Base-by-base conservation (phyloP, 2,888 invertebrate species). In the Volucella inflata region DNA sequence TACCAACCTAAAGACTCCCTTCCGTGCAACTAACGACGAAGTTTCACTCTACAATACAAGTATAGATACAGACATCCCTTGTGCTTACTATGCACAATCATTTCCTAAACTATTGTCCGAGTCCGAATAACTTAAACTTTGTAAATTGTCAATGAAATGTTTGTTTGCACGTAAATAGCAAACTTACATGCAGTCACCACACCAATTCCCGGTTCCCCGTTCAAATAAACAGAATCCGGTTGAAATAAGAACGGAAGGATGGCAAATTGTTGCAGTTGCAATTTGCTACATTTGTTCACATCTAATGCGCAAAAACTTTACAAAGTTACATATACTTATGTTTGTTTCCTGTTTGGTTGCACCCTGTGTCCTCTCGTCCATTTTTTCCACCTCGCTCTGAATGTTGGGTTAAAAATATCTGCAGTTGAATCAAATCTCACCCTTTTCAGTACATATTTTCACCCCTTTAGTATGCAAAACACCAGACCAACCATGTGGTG, bases 111-210 rank as follows among this genome's bases (percentile, higher is more conserved):
- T 79, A 65, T 83, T 79, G 74, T 74, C 16, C 70, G 70, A 75
- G 79, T 75, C 79, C 79, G 74, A 79, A 79, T 84, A 70, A 75
- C 68, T 84, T 65, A 75, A 84, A 84, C 84, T 84, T 84, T 79
- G 64, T 70, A 84, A 84, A 84, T 84, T 84, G 84, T 84, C 84
- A 84, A 84, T 84, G 75, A 79, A 84, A 84, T 80, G 84, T 71
- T 75, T 84, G 84, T 74, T 84, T 79, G 74, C 65, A 79, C 70
- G 80, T 84, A 84, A 79, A 83, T 62, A 79, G 67, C 62, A 83
- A 83, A 78, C 53, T 76, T 42, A 78, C 68, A 77, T 46, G 74
- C 67, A 78, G 72, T 74, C 78, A 74, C 72, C 83, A 74, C 83
- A 83, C 68, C 78, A 74, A 70, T 79, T 84, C 84, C 83, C 78